Evolutionary conservation across 2,888 invertebrate genomes (phyloP).

Genomic region (Orthosia incerta): DNA sequence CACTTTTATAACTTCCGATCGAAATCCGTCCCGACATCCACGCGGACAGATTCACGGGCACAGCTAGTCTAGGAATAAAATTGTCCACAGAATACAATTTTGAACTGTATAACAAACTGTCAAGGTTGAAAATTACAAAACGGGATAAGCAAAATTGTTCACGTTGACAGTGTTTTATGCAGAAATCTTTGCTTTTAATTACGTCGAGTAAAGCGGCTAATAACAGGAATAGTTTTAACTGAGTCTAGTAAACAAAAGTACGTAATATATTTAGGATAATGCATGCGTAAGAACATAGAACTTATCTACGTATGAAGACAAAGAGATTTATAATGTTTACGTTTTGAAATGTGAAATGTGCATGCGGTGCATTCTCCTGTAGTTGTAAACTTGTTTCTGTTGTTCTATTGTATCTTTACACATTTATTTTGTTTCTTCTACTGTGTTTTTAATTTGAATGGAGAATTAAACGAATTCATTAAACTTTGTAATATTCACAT

Average conservation of each 20-base stretch:
- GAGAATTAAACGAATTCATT: neutral
- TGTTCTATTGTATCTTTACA: conserved; percentile 11
- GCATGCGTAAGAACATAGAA: conserved; percentile 43
- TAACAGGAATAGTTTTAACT: conserved; percentile 55
- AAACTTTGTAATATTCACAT: neutral
- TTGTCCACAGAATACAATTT: conserved; percentile 3
- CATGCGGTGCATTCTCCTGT: conserved; percentile 43
- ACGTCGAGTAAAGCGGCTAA: conserved; percentile 42
- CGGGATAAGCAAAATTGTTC: conserved; percentile 23
- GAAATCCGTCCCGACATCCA: conserved; percentile 13
- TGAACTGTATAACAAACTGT: conserved; percentile 16
- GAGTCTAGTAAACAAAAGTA: conserved; percentile 47
- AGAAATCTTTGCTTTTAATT: conserved; percentile 59
- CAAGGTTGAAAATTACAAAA: conserved; percentile 25
- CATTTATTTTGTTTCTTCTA: neutral
- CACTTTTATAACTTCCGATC: conserved; percentile 25
- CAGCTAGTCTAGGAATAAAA: conserved; percentile 40
- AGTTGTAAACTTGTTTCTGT: conserved; percentile 31
- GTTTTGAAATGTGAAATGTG: conserved; percentile 43
- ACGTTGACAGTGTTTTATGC: conserved; percentile 60
- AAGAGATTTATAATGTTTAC: conserved; percentile 57
- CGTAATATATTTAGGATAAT: conserved; percentile 54
- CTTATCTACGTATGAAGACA: conserved; percentile 48
- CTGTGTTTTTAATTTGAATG: conserved; percentile 8
- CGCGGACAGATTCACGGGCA: conserved; percentile 19